Conservation (phyloP, 2,113 vertebrate species). For the Manacus vitellinus region DNA sequence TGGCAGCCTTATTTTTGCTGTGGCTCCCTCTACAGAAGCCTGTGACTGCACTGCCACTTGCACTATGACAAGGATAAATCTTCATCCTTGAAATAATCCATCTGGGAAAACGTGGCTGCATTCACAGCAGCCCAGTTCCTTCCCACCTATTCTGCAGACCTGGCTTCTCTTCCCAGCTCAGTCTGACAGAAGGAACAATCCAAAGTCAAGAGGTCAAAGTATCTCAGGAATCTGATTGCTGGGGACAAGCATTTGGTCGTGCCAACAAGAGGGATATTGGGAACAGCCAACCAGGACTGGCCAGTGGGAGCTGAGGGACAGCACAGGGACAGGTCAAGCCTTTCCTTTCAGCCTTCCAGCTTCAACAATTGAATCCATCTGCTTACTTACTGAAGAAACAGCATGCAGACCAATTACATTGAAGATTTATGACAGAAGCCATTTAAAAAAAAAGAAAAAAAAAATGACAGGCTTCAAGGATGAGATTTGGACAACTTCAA, state of each 20-base stretch:
- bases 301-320: not conserved
- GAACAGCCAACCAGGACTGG: accelerated
- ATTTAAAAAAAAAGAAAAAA: not conserved
- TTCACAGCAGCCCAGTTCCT: not conserved
- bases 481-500: not conserved
- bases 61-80: not conserved
- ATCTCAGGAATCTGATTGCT: not conserved
- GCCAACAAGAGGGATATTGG: not conserved
- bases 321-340: not conserved
- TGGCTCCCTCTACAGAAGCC: not conserved
- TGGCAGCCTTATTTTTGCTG: not conserved
- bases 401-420: not conserved
- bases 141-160: not conserved
- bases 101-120: not conserved
- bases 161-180: not conserved
- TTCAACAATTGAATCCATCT: not conserved
- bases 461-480: not conserved
- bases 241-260: not conserved
- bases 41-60: not conserved
- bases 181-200: not conserved
- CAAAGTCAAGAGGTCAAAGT: not conserved
- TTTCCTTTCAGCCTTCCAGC: not conserved
- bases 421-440: not conserved
- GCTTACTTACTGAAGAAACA: not conserved
- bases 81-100: not conserved